These are phyloP conservation scores for Desmodus rotundus DNA, from an alignment of 2,113 vertebrate species.

Conservation along the genomic window DNA sequence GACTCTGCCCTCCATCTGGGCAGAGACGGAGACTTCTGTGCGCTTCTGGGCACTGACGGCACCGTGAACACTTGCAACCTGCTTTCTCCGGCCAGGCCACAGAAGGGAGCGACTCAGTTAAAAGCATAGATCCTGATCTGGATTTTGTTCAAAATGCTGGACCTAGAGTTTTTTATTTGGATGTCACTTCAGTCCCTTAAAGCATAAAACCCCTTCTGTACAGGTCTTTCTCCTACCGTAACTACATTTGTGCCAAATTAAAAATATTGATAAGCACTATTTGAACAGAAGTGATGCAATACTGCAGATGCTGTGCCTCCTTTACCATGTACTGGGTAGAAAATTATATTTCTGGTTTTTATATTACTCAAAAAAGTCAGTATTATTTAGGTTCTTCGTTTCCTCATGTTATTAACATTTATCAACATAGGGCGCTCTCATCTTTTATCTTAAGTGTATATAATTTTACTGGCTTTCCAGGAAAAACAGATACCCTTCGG, in stretches of 20 bases:
- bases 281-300: not conserved
- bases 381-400: slow-evolving; percentile 13
- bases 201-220: not conserved
- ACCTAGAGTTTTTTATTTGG: slow-evolving; percentile 12
- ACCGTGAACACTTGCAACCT: not conserved
- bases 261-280: slow-evolving; percentile 26
- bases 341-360: slow-evolving; percentile 41
- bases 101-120: slow-evolving; percentile 21
- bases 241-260: not conserved
- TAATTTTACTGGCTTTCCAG: slow-evolving; percentile 23
- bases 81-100: not conserved
- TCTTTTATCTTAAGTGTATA: slow-evolving; percentile 31
- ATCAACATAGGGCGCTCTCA: slow-evolving; percentile 10
- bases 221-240: not conserved
- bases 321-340: not conserved
- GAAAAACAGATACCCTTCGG: slow-evolving; percentile 26
- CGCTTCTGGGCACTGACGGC: not conserved
- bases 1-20: not conserved
- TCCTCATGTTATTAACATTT: slow-evolving; percentile 46
- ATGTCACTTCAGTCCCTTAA: slow-evolving; percentile 26
- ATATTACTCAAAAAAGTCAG: not conserved
- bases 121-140: slow-evolving; percentile 35
- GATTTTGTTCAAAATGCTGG: slow-evolving; percentile 37
- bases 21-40: not conserved
- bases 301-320: not conserved